Evolutionary conservation across 2,888 invertebrate species (phyloP).

Genomic region (Rhingia campestris): DNA sequence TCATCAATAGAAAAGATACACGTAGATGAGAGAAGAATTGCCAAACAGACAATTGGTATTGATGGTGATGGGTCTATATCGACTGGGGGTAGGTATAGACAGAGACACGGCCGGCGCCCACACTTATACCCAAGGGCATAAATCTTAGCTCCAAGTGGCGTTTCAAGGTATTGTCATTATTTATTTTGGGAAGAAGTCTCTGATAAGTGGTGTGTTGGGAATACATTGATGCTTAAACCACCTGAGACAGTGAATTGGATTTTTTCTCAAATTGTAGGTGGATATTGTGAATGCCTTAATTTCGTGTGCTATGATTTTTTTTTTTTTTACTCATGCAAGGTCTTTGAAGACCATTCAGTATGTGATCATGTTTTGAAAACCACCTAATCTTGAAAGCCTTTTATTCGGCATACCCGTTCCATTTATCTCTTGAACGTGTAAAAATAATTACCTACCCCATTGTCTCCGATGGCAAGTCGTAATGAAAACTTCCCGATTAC

Average conservation of each 20-base stretch:
- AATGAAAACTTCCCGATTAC: constrained; percentile 62
- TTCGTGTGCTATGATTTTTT: not conserved
- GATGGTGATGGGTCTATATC: constrained; percentile 68
- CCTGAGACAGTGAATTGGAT: constrained; percentile 55
- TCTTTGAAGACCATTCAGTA: not conserved
- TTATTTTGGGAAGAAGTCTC: constrained; percentile 48
- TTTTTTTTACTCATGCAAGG: not conserved
- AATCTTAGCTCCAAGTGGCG: constrained; percentile 69
- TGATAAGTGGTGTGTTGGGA: constrained; percentile 66
- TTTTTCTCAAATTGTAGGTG: not conserved
- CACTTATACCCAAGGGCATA: constrained; percentile 56
- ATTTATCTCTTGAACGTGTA: constrained; percentile 40
- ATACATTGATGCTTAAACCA: constrained; percentile 47
- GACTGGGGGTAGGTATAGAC: constrained; percentile 30
- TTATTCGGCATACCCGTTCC: constrained; percentile 4
- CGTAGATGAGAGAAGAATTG: constrained; percentile 68
- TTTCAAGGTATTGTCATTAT: constrained; percentile 71
- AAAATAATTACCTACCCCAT: constrained; percentile 68
- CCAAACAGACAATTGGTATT: constrained; percentile 72
- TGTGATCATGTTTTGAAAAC: not conserved
- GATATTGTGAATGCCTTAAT: not conserved
- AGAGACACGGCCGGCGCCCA: constrained; percentile 33
- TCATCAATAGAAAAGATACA: constrained; percentile 69
- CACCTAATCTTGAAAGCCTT: constrained; percentile 1
- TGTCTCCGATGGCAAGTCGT: constrained; percentile 56